Base-by-base conservation (phyloP, 2,888 invertebrate species). In the Tachina grossa region DNA sequence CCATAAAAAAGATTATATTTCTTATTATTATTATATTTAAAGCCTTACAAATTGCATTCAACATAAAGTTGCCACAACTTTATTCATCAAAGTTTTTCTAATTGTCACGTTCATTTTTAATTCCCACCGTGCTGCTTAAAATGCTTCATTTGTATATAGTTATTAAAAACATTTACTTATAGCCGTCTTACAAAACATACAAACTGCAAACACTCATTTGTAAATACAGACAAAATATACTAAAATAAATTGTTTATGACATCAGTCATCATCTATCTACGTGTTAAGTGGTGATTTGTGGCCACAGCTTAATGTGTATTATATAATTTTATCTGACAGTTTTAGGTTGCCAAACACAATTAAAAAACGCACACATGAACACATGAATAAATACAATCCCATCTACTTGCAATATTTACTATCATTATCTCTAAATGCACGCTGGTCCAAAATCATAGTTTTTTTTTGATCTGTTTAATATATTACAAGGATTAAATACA, bases 241-340 rank as follows among this genome's bases (percentile, higher is more conserved):
- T 39, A 14, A 55, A 55, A 19, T 53, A 63, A 72, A 71, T 65
- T 79, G 53, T 65, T 72, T 72, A 65, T 72, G 71, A 65, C 71
- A 53, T 72, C 57, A 39, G 79, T 79, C 63, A 75, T 84, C 79
- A 69, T 79, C 75, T 59, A 69, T 79, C 75, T 59, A 39, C 31
- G 57, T 39, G 31, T 57, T 57, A 71, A 76, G 59, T 79, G 79
- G n/a, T 59, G 71, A 76, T 78, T 83, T 83, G 78, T 83, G 83
- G 66, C 45, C 74, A 78, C 68, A 80, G 31, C 45, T 71, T 71
- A 65, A 79, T 77, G 63, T 84, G n/a, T 9, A 16, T 79, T 69
- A 63, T 45, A 65, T 57, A 71, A 76, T 59, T 75, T 76, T 41
- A 63, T 83, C 68, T 43, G 53, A 69, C 74, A 78, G 53, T 53